Conservation (phyloP, 2,797 vertebrate genomes). For the Tokudaia muenninki region DNA sequence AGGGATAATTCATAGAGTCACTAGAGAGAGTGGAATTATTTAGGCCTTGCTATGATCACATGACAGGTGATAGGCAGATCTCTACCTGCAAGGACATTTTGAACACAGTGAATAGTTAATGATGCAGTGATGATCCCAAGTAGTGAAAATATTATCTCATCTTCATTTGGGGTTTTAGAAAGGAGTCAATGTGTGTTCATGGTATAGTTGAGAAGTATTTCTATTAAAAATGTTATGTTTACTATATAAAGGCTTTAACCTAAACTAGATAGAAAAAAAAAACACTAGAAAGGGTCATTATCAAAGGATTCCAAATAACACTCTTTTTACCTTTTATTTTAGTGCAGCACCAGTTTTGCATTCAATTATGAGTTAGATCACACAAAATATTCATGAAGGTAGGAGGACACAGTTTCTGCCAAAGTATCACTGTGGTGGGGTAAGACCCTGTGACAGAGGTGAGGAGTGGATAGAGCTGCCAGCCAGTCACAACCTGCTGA, state of each 20-base stretch:
- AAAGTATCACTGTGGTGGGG: neutral
- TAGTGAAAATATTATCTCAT: neutral
- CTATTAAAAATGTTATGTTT: constrained; percentile 23
- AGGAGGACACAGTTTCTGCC: neutral
- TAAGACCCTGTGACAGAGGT: neutral
- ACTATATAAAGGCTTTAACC: neutral
- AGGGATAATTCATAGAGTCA: neutral
- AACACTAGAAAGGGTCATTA: neutral
- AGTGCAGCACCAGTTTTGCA: neutral
- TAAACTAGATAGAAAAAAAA: constrained; percentile 42
- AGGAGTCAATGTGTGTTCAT: neutral
- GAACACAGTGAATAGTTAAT: constrained; percentile 22
- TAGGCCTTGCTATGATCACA: neutral
- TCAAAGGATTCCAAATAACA: neutral
- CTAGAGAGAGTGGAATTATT: neutral
- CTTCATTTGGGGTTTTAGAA: neutral
- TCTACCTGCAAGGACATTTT: neutral
- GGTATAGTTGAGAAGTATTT: constrained; percentile 4
- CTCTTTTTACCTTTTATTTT: constrained; percentile 35
- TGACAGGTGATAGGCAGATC: neutral
- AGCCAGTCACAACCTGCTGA: neutral
- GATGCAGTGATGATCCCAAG: neutral
- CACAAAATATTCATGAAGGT: neutral
- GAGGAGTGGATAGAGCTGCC: neutral
- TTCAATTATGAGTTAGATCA: constrained; percentile 10